Evolutionary conservation across 2,888 invertebrate species (phyloP).

Genomic region (Drosophila mayaguana): DNA sequence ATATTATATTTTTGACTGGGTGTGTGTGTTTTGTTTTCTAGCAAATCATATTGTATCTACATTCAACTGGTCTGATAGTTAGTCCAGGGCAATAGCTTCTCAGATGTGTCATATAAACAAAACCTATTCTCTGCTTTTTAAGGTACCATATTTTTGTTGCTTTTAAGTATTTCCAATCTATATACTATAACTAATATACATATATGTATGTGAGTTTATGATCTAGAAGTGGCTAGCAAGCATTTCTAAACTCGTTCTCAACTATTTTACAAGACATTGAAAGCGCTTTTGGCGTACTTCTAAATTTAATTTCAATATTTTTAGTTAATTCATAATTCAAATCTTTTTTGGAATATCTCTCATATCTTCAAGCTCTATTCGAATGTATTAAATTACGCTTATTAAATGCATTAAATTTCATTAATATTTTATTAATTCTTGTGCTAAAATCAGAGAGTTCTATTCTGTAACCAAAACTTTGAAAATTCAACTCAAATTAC

Average conservation of each 20-base stretch:
- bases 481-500: conserved; percentile 35
- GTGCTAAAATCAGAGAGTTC: conserved; percentile 39
- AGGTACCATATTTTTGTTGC: conserved; percentile 35
- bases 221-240: conserved; percentile 47
- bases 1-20: conserved; percentile 14
- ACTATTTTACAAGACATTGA: conserved; percentile 71
- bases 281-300: conserved; percentile 55
- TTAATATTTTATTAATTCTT: conserved; percentile 52
- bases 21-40: conserved; percentile 22
- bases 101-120: conserved; percentile 27
- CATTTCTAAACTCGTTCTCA: conserved; percentile 35
- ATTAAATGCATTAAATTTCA: conserved; percentile 76
- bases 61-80: conserved; percentile 37
- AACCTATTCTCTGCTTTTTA: conserved; percentile 15
- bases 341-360: conserved; percentile 24
- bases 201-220: background rate
- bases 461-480: conserved; percentile 4
- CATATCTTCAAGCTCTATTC: conserved; percentile 65
- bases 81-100: conserved; percentile 50
- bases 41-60: conserved; percentile 50
- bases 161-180: conserved; percentile 18
- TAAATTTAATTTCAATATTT: conserved; percentile 28
- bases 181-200: conserved; percentile 37
- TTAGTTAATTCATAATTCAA: conserved; percentile 12
- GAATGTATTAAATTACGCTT: conserved; percentile 71